Percentiles rank a stretch among this genome's conserved stretches.
Evolutionary conservation across 2,888 invertebrate genomes (phyloP).

Genomic region (Blastobasis adustella): DNA sequence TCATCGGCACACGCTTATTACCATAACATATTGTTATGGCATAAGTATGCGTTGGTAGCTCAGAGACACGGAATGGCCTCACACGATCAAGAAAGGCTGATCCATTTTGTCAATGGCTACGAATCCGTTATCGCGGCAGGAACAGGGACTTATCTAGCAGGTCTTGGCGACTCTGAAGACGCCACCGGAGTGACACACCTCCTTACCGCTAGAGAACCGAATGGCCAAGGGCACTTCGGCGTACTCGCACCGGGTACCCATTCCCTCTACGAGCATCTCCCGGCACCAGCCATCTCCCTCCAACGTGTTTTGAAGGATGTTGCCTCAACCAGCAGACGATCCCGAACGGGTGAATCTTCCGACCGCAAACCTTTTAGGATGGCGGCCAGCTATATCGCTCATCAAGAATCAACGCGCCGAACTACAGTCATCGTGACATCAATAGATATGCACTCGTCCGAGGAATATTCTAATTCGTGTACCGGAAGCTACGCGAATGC

Average conservation of each 20-base stretch:
- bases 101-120: constrained; percentile 6
- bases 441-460: not conserved
- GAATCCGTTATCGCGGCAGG: constrained; percentile 8
- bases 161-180: constrained; percentile 13
- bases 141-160: constrained; percentile 11
- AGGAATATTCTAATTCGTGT: not conserved
- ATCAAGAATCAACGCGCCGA: not conserved
- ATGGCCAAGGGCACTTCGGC: constrained; percentile 12
- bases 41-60: not conserved
- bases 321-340: not conserved
- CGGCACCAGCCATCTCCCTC: constrained; percentile 11
- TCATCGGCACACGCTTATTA: constrained; percentile 12
- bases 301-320: constrained; percentile 9
- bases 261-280: constrained; percentile 9
- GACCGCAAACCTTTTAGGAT: not conserved
- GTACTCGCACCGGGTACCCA: constrained; percentile 10
- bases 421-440: not conserved
- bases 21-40: not conserved
- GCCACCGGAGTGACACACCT: constrained; percentile 11
- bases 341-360: not conserved
- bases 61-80: not conserved
- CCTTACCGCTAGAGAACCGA: constrained; percentile 5
- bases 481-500: constrained; percentile 1
- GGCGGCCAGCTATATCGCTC: not conserved
- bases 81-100: not conserved